Conservation (phyloP, 2,888 invertebrate genomes). For the Metalampra italica region DNA sequence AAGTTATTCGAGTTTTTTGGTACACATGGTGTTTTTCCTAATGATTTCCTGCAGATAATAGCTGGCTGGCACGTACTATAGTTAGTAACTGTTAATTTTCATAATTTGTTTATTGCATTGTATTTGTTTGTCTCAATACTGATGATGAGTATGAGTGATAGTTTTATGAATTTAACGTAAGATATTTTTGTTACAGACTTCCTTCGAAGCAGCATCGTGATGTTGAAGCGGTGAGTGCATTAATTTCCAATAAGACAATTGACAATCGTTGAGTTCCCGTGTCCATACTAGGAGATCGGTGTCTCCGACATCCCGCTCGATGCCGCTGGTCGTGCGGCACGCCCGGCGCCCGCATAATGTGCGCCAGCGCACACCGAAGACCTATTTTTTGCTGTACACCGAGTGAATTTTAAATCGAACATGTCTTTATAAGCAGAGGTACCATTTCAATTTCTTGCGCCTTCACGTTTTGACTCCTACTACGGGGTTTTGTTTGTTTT, state of each 20-base stretch:
- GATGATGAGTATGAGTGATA: neutral
- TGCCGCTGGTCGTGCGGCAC: slow-evolving; percentile 64
- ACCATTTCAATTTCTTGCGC: slow-evolving; percentile 53
- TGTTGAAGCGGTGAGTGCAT: slow-evolving; percentile 22
- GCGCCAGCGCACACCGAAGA: slow-evolving; percentile 47
- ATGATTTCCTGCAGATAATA: no score
- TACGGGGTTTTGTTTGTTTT: slow-evolving; percentile 16
- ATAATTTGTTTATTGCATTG: no score
- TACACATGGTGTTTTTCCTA: no score
- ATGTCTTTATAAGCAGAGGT: slow-evolving; percentile 56
- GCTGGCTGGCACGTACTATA: no score
- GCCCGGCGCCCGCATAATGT: slow-evolving; percentile 75
- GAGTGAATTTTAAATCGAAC: slow-evolving; percentile 70
- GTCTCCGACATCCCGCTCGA: slow-evolving; percentile 2
- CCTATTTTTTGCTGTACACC: slow-evolving; percentile 69
- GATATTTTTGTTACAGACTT: slow-evolving; percentile 14
- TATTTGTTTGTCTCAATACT: no score
- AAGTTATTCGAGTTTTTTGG: no score
- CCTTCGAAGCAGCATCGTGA: slow-evolving; percentile 15
- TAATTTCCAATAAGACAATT: neutral
- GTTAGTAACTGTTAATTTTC: no score
- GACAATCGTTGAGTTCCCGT: neutral
- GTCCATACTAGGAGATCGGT: slow-evolving; percentile 9
- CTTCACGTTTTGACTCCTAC: slow-evolving; percentile 36
- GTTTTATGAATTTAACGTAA: neutral